A percentile compares a stretch with the other conserved stretches of the same genome.
Conservation (phyloP, 2,888 invertebrate species). For the Eupeodes luniger region DNA sequence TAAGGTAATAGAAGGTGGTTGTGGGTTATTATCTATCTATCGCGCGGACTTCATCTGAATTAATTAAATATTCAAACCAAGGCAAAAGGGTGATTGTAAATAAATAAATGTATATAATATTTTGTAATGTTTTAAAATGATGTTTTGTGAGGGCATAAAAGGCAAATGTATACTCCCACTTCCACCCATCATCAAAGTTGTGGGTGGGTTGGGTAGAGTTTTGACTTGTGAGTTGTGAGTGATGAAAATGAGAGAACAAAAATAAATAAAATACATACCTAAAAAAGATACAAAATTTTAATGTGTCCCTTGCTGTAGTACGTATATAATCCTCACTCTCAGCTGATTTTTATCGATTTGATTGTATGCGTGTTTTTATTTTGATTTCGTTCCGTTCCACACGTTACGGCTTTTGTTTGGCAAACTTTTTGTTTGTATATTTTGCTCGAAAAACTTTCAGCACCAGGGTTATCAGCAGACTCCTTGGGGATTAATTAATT, state of each 20-base stretch:
- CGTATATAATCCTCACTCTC: conserved; percentile 17
- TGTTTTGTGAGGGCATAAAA: not conserved
- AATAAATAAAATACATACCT: conserved; percentile 14
- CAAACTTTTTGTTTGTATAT: conserved; percentile 32
- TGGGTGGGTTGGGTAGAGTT: no score
- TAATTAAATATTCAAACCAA: conserved; percentile 54
- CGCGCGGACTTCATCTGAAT: conserved; percentile 16
- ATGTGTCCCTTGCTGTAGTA: conserved; percentile 14
- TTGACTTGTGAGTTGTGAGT: no score
- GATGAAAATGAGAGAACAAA: not conserved
- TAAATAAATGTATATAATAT: no score
- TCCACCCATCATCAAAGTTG: not conserved
- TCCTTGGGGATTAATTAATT: conserved; percentile 54
- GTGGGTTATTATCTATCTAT: not conserved
- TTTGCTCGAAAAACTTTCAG: not conserved
- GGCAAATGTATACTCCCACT: not conserved
- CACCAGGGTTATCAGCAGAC: conserved; percentile 38
- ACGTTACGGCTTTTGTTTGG: not conserved
- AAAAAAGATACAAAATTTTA: not conserved
- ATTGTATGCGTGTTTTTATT: not conserved
- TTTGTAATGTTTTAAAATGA: conserved; percentile 35
- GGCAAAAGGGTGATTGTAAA: conserved; percentile 11
- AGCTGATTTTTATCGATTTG: conserved; percentile 19
- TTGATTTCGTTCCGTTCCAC: not conserved
- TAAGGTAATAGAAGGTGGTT: not conserved